Evolutionary conservation across 2,888 invertebrate genomes (phyloP).

Genomic region (Formica aserva): DNA sequence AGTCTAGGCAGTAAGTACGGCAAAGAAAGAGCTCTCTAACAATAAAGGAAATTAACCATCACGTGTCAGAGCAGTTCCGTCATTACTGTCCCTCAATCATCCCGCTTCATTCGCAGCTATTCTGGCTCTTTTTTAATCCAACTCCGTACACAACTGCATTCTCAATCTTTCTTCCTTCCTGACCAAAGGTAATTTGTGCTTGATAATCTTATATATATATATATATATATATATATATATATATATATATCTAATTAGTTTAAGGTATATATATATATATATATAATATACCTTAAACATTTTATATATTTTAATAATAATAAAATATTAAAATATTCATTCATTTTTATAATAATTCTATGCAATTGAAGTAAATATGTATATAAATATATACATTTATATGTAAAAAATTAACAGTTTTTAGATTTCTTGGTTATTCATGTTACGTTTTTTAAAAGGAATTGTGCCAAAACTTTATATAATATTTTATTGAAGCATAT

Average conservation of each 20-base stretch:
- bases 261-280: not conserved
- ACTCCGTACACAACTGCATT: not conserved
- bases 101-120: constrained; percentile 44
- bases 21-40: constrained; percentile 43
- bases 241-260: too few relatives aligned
- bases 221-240: not conserved
- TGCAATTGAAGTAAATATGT: not conserved
- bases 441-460: not conserved
- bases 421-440: not conserved
- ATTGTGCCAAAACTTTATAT: not conserved
- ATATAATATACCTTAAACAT: not conserved
- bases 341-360: not conserved
- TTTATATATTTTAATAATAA: not conserved
- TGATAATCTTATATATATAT: constrained; percentile 27
- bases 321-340: not conserved
- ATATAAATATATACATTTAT: too few relatives aligned
- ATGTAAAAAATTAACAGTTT: too few relatives aligned
- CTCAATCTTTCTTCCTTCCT: constrained; percentile 4
- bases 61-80: constrained; percentile 47
- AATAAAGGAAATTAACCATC: constrained; percentile 52
- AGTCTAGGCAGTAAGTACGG: not conserved
- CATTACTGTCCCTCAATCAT: constrained; percentile 52
- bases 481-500: not conserved
- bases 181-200: not conserved
- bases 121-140: constrained; percentile 24